Evolutionary conservation across 2,797 vertebrate species (phyloP).

Genomic region (Myotis myotis): DNA sequence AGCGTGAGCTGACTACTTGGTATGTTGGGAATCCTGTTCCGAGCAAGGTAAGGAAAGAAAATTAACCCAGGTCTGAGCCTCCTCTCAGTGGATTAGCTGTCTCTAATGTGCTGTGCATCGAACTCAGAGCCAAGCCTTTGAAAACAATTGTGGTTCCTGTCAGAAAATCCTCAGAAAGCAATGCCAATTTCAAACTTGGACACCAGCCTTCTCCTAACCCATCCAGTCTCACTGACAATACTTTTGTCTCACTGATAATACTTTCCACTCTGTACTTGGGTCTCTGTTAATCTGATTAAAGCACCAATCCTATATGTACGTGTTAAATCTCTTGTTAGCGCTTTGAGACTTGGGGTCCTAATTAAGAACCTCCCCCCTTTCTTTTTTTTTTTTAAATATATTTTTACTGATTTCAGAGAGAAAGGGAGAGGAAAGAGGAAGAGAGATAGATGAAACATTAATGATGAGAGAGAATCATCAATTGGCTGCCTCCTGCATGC

Average conservation of each 20-base stretch:
- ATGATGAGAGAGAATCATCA: too few species aligned
- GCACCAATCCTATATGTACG: not conserved
- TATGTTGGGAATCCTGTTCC: conserved; percentile 3
- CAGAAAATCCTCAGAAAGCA: not conserved
- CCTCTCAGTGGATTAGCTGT: not conserved
- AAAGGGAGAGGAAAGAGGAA: too few species aligned
- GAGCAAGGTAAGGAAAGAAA: not conserved
- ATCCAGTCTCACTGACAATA: not conserved
- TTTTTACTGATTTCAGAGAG: too few species aligned
- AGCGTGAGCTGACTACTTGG: not conserved
- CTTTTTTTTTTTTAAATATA: not conserved
- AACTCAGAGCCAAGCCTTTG: not conserved
- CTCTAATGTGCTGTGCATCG: not conserved
- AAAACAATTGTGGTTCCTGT: not conserved
- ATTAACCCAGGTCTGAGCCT: not conserved
- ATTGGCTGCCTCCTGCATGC: too few species aligned
- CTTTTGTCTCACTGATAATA: not conserved
- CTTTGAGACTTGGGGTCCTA: conserved; percentile 32
- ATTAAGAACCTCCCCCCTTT: not conserved
- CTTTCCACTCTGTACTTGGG: not conserved
- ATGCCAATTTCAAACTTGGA: not conserved
- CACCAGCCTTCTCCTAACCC: not conserved
- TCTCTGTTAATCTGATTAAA: conserved; percentile 59
- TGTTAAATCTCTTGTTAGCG: conserved; percentile 23
- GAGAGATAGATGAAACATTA: too few species aligned